phyloP scores from a whole-genome alignment of 1,140 invertebrate genomes.

The Coelopa frigida region DNA sequence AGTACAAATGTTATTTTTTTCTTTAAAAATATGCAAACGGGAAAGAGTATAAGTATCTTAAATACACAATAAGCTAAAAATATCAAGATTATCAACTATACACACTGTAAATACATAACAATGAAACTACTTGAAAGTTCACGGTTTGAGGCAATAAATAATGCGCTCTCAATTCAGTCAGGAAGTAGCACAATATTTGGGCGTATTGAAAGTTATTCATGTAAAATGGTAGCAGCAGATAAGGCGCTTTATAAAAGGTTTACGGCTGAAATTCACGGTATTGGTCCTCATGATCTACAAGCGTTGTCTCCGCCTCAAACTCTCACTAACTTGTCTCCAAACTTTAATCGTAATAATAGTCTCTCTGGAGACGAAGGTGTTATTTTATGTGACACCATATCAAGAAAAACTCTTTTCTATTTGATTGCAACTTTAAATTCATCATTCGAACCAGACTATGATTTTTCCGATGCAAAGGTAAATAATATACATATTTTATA shows the following conservation, averaged over 20 bases:
- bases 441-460: slow-evolving; percentile 93
- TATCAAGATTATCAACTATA: too few species aligned
- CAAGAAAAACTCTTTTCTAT: slow-evolving; percentile 92
- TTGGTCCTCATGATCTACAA: slow-evolving; percentile 79
- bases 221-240: slow-evolving; percentile 93
- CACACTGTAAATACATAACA: too few species aligned
- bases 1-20: too few species aligned
- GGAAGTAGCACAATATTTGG: slow-evolving; percentile 86
- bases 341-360: slow-evolving; percentile 60
- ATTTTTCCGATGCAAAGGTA: slow-evolving; percentile 94
- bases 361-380: slow-evolving; percentile 81
- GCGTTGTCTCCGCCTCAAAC: slow-evolving; percentile 84
- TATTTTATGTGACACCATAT: slow-evolving; percentile 87
- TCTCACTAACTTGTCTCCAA: slow-evolving; percentile 58
- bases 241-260: slow-evolving; percentile 90
- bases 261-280: slow-evolving; percentile 64
- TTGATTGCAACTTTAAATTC: slow-evolving; percentile 96
- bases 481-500: slow-evolving; percentile 8
- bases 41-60: too few species aligned
- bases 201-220: slow-evolving; percentile 95
- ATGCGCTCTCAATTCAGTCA: slow-evolving; percentile 78
- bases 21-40: too few species aligned
- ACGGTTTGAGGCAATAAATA: slow-evolving; percentile 87
- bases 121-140: slow-evolving; percentile 96
- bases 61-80: too few species aligned